These are phyloP conservation scores for Lagodon rhomboides DNA, from an alignment of 2,797 vertebrate genomes.

Conservation along the genomic window DNA sequence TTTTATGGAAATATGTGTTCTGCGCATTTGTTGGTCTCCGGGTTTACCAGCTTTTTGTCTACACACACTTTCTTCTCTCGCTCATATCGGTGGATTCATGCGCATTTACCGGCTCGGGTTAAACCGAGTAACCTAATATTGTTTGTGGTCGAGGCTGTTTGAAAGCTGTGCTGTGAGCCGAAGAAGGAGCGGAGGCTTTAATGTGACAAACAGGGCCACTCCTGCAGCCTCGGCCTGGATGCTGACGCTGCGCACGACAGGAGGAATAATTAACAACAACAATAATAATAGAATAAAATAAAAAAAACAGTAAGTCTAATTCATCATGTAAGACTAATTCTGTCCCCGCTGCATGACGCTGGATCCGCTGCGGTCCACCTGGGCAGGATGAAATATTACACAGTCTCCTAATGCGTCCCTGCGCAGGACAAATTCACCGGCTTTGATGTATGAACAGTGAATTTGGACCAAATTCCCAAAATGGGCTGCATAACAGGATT, in stretches of 20 bases:
- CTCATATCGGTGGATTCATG: neutral
- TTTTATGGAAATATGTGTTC: neutral
- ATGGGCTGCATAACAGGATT: constrained; percentile 37
- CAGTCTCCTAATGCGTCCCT: constrained; percentile 34
- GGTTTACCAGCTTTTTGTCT: constrained; percentile 24
- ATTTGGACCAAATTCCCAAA: constrained; percentile 48
- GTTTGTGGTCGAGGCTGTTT: constrained; percentile 3
- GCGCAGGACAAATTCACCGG: constrained; percentile 36
- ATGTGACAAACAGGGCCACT: constrained; percentile 25
- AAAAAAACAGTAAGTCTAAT: neutral
- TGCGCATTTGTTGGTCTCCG: neutral
- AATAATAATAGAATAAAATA: neutral
- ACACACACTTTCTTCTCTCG: neutral
- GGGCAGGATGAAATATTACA: constrained; percentile 43
- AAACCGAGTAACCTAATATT: neutral
- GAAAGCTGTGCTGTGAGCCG: neutral
- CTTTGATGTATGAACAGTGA: constrained; percentile 48
- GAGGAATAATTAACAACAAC: neutral
- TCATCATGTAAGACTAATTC: neutral
- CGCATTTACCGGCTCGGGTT: neutral
- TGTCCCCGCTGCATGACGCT: neutral
- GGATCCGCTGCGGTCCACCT: constrained; percentile 22
- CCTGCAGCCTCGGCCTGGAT: constrained; percentile 12
- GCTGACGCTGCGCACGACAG: neutral
- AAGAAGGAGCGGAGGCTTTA: neutral